Base-by-base conservation (phyloP, 2,888 invertebrate genomes). In the Agonopterix heracliana region DNA sequence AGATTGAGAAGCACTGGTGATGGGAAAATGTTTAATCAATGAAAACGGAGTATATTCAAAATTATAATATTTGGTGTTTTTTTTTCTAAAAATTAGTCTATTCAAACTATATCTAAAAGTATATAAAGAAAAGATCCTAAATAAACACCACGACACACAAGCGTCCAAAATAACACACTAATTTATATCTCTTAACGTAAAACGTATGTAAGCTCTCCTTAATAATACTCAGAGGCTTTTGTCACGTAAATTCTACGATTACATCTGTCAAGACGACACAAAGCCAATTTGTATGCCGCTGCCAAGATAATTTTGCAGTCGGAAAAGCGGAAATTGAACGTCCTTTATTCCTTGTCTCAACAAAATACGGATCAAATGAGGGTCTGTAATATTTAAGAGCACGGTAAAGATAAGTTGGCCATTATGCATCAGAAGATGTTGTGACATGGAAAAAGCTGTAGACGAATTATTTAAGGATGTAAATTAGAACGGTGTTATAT, bases 201-300 rank as follows among this genome's bases (percentile, higher is more conserved):
- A 50, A 54, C 50, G 54, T 53, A 52, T 66, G 68, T 71, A 68
- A 71, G 68, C 64, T 62, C 56, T 54, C 62, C 61, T 57, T 64
- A 67, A 71, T 64, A 68, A 63, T 62, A 59, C 58, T 56, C 55
- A 61, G 62, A 60, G 51, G 69, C 68, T 71, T 74, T 71, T 65
- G 71, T 68, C 68, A 64, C 69, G 75, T 71, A 74, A 78, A 78
- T 72, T 70, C 66, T 54, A 49, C 66, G 76, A 80, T 79, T 79
- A 80, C 78, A 73, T 71, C 68, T 76, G 78, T 78, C 73, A 75
- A 59, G 69, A 54, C 62, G 70, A 69, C 73, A 62, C 59, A 65
- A 64, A 71, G 69, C 67, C 71, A 71, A 77, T 77, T 75, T 74
- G 69, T 58, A 51, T 45, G 47, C 36, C 35, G 44, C 10, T 14